phyloP scores from a whole-genome alignment of 2,888 invertebrate species.

The Magallana nippona region DNA sequence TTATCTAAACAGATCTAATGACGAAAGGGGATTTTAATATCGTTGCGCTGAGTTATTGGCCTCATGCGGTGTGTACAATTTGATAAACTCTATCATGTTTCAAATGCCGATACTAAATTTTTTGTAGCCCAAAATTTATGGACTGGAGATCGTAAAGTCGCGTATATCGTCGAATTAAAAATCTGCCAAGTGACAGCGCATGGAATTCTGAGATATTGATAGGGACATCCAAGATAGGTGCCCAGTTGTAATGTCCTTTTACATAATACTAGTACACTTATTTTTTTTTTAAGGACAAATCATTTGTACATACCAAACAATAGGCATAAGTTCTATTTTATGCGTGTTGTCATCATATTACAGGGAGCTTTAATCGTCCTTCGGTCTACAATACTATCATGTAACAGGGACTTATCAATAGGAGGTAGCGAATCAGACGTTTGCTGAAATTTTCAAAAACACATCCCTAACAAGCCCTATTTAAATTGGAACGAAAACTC shows the following conservation, averaged over 20 bases:
- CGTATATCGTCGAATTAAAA: neutral
- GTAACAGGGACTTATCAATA: neutral
- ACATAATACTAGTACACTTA: too few relatives aligned
- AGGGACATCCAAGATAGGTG: too few relatives aligned
- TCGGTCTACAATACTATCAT: slow-evolving; percentile 1
- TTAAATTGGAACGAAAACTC: neutral
- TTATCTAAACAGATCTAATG: neutral
- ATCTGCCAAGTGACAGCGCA: slow-evolving; percentile 9
- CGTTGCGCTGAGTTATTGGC: neutral
- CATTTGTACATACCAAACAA: too few relatives aligned
- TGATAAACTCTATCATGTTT: slow-evolving; percentile 24
- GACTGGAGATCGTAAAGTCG: neutral
- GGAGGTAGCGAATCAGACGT: neutral
- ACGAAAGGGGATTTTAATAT: neutral
- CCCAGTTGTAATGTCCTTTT: too few relatives aligned
- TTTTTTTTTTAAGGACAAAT: too few relatives aligned
- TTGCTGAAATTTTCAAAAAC: neutral
- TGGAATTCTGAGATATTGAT: neutral
- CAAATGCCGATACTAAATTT: slow-evolving; percentile 8
- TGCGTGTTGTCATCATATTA: neutral
- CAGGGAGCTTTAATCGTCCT: neutral
- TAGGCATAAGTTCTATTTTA: too few relatives aligned
- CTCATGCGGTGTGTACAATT: neutral
- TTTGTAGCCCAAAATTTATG: neutral
- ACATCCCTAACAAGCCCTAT: neutral